Base-by-base conservation (phyloP, 2,113 vertebrate species). In the Lophura nycthemera region DNA sequence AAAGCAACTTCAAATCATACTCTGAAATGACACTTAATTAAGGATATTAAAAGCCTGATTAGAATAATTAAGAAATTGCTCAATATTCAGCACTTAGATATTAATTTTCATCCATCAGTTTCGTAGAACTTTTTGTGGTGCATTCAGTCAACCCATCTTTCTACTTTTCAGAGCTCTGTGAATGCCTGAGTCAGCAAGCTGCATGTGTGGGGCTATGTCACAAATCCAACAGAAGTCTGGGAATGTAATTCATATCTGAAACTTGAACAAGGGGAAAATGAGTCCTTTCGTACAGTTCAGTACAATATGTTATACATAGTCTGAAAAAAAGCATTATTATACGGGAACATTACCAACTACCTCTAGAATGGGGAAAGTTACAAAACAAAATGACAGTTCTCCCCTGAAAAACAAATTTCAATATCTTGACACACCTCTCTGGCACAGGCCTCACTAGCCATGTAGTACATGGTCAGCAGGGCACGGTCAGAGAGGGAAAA, bases 51-150 rank as follows among this genome's bases (percentile, higher is more conserved):
- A 61, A 16, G 25, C 11, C n/a, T 0, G 0, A 61, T 65, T 52
- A 73, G 24, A 93, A 76, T 52, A 90, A 81, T 57, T 59, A 73
- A 32, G 36, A 85, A 85, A 86, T 83, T 72, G 11, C 29, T 82
- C 14, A 21, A 21, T 75, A 83, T 56, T 90, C 82, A 66, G 52
- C 30, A 50, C 11, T 72, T n/a, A 42, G 57, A 32, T 48, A 67
- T 13, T 67, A 34, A 32, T 59, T 65, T 40, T n/a, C 17, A 73
- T 40, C 24, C 18, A 5, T 24, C 20, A 25, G 27, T 42, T 30
- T 50, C 36, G 29, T 30, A 77, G 8, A 30, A 40, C 59, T 73
- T 83, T 1, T 13, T 65, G 54, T 6, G 12, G 21, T 3, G 6
- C 11, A 34, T 25, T 6, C 8, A 21, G 13, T 16, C n/a, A 30